Conservation (phyloP, 1,140 invertebrate species). For the Sarcophaga peregrina region DNA sequence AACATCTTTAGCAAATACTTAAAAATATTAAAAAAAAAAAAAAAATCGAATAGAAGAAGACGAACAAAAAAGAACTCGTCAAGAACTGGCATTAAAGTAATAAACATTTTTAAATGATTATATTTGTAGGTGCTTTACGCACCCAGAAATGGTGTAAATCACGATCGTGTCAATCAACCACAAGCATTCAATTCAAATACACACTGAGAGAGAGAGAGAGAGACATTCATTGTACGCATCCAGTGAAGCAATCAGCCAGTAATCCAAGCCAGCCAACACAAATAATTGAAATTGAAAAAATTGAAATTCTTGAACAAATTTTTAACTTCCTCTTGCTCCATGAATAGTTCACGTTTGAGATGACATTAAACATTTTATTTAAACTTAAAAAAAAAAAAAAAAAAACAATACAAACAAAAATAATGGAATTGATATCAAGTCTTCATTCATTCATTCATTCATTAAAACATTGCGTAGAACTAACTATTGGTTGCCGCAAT, state of each 20-base stretch:
- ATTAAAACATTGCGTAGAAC: not conserved
- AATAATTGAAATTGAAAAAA: slow-evolving; percentile 21
- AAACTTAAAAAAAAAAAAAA: not conserved
- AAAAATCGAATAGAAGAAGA: not conserved
- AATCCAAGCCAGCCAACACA: not conserved
- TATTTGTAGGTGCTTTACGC: slow-evolving; percentile 37
- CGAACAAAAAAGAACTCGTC: not conserved
- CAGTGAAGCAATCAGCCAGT: too few relatives aligned
- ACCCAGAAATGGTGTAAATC: slow-evolving; percentile 34
- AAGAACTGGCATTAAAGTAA: not conserved
- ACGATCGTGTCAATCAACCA: slow-evolving; percentile 33
- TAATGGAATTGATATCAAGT: not conserved
- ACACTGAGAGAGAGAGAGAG: not conserved
- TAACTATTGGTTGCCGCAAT: too few relatives aligned
- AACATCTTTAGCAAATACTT: too few relatives aligned
- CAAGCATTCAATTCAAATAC: not conserved
- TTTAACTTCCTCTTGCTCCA: slow-evolving; percentile 16
- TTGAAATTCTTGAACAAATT: slow-evolving; percentile 23
- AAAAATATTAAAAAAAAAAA: too few relatives aligned
- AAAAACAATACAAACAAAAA: too few relatives aligned
- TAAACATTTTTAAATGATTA: slow-evolving; percentile 31
- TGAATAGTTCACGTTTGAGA: not conserved
- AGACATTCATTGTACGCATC: too few relatives aligned
- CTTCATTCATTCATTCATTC: slow-evolving; percentile 2
- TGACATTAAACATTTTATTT: slow-evolving; percentile 39